Evolutionary conservation across 2,797 vertebrate species (phyloP).

Genomic region (Thalassophryne amazonica): DNA sequence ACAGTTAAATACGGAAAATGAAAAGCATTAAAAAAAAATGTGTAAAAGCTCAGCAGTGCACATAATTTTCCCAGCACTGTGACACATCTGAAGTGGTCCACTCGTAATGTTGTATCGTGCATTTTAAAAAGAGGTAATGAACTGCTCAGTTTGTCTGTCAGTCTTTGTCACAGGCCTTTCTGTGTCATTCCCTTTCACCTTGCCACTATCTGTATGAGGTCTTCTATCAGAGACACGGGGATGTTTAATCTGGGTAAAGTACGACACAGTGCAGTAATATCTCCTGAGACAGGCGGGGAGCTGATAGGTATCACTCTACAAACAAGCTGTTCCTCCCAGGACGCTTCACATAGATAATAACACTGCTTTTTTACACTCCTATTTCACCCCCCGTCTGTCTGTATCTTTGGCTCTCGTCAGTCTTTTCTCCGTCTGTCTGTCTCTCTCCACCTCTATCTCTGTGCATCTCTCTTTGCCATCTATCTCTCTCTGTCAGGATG

Average conservation of each 20-base stretch:
- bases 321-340: slow-evolving; percentile 68
- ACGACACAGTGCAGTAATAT: slow-evolving; percentile 69
- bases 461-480: slow-evolving; percentile 29
- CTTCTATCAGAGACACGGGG: slow-evolving; percentile 53
- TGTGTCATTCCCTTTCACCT: slow-evolving; percentile 60
- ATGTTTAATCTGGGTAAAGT: slow-evolving; percentile 71
- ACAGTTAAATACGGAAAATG: no score
- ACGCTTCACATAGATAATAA: slow-evolving; percentile 62
- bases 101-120: slow-evolving; percentile 8
- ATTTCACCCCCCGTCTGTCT: slow-evolving; percentile 18
- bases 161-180: slow-evolving; percentile 38
- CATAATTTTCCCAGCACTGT: no score
- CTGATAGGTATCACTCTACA: slow-evolving; percentile 77
- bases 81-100: no score
- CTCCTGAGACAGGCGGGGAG: slow-evolving; percentile 66
- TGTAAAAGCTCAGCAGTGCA: no score
- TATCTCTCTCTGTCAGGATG: slow-evolving; percentile 48
- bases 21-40: no score
- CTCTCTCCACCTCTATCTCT: slow-evolving; percentile 26
- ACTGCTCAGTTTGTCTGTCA: slow-evolving; percentile 43
- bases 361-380: slow-evolving; percentile 33
- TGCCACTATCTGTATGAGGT: slow-evolving; percentile 61
- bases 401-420: slow-evolving; percentile 17
- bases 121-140: slow-evolving; percentile 32
- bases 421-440: slow-evolving; percentile 16